Evolutionary conservation across 2,797 vertebrate species (phyloP), one percentile per base, ranked within the genome.

Genomic region (Melanotaenia pygmaea): DNA sequence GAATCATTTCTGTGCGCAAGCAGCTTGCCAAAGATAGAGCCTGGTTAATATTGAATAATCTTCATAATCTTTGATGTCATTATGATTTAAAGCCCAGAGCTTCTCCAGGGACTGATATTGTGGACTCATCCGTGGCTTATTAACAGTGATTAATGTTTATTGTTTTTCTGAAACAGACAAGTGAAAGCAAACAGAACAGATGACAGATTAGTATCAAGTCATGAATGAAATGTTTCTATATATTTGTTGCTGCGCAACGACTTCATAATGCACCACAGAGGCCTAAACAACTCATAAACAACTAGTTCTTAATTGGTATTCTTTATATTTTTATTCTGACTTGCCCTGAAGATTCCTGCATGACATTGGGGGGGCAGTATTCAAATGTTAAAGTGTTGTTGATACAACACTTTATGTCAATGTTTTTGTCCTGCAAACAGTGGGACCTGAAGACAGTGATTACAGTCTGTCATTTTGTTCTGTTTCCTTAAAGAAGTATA

Each of bases 31-130:
- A 77, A 65, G 11, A 63, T 10, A 56, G 20, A 58, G 37, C 68
- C 34, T 12, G 13, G 10, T 66, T n/a, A 74, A 74, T 34, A 57
- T 0, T 61, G 56, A 67, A 56, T 68, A 30, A 65, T 70, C 66
- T 60, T 60, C 67, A 14, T 62, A 76, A 70, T 81, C 67, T 28
- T 13, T 26, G 16, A n/a, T 82, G 69, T 76, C 64, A 69, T 82
- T 57, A 51, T 72, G 51, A 76, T 81, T 13, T 72, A 54, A 76
- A 74, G 59, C 63, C 14, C 30, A 34, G 1, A 76, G 59, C 34
- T 66, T 72, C 70, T 67, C 26, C 40, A n/a, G 22, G 73, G n/a
- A 60, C 57, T 10, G 13, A 43, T 30, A 59, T 40, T 64, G 28
- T 72, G 38, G 59, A 63, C 68, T 76, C 45, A 79, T 26, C 64